Evolutionary conservation across 2,797 vertebrate genomes (phyloP), one percentile per base, ranked within the genome.

Genomic region (Lindbergichthys nudifrons): DNA sequence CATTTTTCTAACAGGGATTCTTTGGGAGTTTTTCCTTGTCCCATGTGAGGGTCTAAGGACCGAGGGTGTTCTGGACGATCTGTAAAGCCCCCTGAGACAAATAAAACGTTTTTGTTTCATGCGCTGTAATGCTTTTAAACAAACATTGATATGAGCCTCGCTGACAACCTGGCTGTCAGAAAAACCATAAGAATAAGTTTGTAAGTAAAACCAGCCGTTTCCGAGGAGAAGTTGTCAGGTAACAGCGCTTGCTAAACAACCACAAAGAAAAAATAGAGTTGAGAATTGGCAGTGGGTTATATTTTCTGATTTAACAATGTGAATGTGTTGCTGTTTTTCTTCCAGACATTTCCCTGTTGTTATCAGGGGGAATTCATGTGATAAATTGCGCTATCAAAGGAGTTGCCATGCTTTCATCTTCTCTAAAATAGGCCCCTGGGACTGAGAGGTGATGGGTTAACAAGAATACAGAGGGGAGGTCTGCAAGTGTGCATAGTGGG

Each of bases 301-400:
- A 45, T 70, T 36, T 81, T 81, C 26, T 15, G 60, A 60, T 82
- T 74, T 80, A 83, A 88, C 79, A 71, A 73, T 65, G 79, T n/a
- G 66, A 84, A 72, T 16, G 21, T 30, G 60, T 73, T 74, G 51
- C 70, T 80, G 77, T 87, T 88, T 8, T 87, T 73, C 56, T 36
- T 75, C 47, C 51, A 36, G 68, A 72, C 50, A 41, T 71, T 68
- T 68, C 59, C 41, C 75, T 68, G 59, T 64, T 74, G 75, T 86
- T 84, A 83, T 84, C 76, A 72, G 73, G 41, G 60, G 50, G 48
- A 42, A 80, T 78, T 79, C 43, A 3, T 80, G 79, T 79, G 86
- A 82, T 89, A 87, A 84, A 86, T 79, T 86, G 86, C 50, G 41
- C 73, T 80, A 81, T 89, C 85, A 88, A 82, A 89, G 80, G 75